Evolutionary conservation across 2,888 invertebrate genomes (phyloP), one percentile per base, ranked within the genome.

Genomic region (Stenodema calcarata): DNA sequence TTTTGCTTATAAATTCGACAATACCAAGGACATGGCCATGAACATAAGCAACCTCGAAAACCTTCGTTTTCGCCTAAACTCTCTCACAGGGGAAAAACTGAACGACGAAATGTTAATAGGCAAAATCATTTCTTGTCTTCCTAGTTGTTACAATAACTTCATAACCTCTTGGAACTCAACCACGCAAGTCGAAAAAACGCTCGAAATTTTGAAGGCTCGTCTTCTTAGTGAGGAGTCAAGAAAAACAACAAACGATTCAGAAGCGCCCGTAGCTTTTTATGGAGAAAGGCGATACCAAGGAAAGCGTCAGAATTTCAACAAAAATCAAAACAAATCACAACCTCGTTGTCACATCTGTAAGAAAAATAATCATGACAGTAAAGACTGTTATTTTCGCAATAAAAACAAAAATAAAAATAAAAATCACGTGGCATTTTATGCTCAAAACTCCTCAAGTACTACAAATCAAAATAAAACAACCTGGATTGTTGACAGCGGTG

Each of bases 311-410:
- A n/a, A 23, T 18, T 16, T 42, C 16, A 4, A 6, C 2, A 18
- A 44, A 18, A 41, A 76, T 14, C 18, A 75, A 6, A 30, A 4
- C 2, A 4, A 75, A 30, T 9, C 12, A 75, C 27, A 75, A n/a
- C 28, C 14, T 30, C 18, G 75, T 18, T 81, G 81, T 28, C 4
- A 50, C 23, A 81, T 81, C 18, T 81, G 81, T 35, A 81, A 81
- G 28, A 81, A 81, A n/a, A 81, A 50, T 7, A 81, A 3, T 81
- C n/a, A n/a, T n/a, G n/a, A n/a, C n/a, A n/a, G n/a, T n/a, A n/a
- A n/a, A n/a, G n/a, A n/a, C n/a, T n/a, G 81, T 28, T 81, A 54
- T 28, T 81, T 23, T 11, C 1, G 50, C 0, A 54, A 81, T 3
- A 54, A 81, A 28, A 23, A 47, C 2, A 47, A 9, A 1, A 23